Evolutionary conservation across 2,113 vertebrate genomes (phyloP).

Genomic region (Rhegmatorhina hoffmannsi): DNA sequence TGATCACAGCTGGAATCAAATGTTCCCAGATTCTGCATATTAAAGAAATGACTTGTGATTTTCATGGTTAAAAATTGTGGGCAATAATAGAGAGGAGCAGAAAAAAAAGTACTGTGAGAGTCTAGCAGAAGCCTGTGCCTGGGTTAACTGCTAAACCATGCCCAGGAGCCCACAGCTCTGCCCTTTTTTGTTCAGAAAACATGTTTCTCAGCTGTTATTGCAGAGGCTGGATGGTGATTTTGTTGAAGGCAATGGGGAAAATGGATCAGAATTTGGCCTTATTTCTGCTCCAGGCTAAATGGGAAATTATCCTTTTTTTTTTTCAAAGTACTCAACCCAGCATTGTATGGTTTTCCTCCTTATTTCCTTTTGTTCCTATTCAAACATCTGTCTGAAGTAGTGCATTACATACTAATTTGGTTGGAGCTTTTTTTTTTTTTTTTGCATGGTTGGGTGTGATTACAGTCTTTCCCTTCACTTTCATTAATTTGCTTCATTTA

Average conservation of each 20-base stretch:
- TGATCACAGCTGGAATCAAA: not conserved
- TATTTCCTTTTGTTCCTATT: constrained; percentile 61
- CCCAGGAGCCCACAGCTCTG: not conserved
- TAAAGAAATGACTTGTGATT: not conserved
- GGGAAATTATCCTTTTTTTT: constrained; percentile 44
- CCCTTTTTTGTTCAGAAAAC: not conserved
- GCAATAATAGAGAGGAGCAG: not conserved
- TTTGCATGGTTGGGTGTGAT: constrained; percentile 6
- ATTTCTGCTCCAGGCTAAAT: constrained; percentile 58
- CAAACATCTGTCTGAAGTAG: constrained; percentile 58
- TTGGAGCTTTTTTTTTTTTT: not conserved
- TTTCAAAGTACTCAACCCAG: constrained; percentile 41
- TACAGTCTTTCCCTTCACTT: constrained; percentile 12
- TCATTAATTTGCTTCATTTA: constrained; percentile 12
- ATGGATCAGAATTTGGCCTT: not conserved
- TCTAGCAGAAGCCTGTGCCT: not conserved
- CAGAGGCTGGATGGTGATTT: not conserved
- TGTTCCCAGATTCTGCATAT: not conserved
- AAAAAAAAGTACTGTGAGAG: not conserved
- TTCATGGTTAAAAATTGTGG: not conserved
- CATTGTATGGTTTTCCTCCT: constrained; percentile 39
- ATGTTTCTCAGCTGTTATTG: constrained; percentile 15
- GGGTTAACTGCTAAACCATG: not conserved
- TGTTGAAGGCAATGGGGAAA: not conserved
- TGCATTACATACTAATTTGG: constrained; percentile 55